Base-by-base conservation (phyloP, 2,888 invertebrate genomes). In the Phragmatobia fuliginosa region DNA sequence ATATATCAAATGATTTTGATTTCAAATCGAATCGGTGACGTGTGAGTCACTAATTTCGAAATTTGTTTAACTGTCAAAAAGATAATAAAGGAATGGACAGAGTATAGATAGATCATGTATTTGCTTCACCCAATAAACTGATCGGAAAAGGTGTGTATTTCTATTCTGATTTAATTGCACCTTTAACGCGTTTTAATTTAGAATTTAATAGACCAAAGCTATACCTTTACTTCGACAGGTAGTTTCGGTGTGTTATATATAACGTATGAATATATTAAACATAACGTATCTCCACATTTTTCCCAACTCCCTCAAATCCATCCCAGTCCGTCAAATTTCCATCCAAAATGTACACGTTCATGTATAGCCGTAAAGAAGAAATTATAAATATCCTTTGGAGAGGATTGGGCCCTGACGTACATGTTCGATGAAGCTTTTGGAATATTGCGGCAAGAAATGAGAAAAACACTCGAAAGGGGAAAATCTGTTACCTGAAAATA, bases 401-500 rank as follows among this genome's bases (percentile, higher is more conserved):
- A 62, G 33, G 25, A 0, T 31, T 31, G 31, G 18, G 10, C 31
- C 38, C 25, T 38, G 11, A 56, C 14, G 28, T 56, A 56, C 14
- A 16, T 56, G 16, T 28, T 16, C 28, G 33, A 32, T 33, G 10
- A 62, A 18, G n/a, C n/a, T 41, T 62, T 18, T 41, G 16, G 31
- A 32, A 32, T 7, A 45, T 67, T 67, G 8, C 25, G 49, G 11
- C 36, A 33, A 61, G 25, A 61, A 36, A 28, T 18, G 25, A 60
- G 60, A 28, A 49, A 28, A 49, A 32, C 16, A 49, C 16, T 58
- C 31, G 31, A 25, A 41, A 7, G 4, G 14, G 5, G 25, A 25
- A 31, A 32, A 62, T 62, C 38, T 62, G 38, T 67, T 56, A 62
- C 38, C 38, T 31, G 62, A 56, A 21, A 56, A 32, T n/a, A 28